phyloP scores from a whole-genome alignment of 2,113 vertebrate genomes.

The Albula goreensis region DNA sequence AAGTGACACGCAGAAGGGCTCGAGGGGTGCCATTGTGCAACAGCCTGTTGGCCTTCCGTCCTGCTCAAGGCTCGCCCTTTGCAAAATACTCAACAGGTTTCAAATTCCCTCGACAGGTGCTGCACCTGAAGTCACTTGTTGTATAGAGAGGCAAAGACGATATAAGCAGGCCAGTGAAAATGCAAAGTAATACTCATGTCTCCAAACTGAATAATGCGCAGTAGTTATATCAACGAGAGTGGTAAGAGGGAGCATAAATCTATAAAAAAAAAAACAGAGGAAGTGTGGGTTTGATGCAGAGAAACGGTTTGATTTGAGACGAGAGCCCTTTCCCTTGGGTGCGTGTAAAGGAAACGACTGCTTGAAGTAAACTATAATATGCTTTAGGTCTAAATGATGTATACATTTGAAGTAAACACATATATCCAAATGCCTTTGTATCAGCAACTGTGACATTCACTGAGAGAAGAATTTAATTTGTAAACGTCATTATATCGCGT shows the following conservation, averaged over 20 bases:
- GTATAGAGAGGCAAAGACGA: not conserved
- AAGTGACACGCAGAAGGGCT: not conserved
- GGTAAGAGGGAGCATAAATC: not conserved
- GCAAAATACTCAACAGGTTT: conserved; percentile 61
- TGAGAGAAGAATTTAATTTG: not conserved
- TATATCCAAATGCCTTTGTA: not conserved
- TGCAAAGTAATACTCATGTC: not conserved
- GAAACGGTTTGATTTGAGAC: not conserved
- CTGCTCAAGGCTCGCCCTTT: not conserved
- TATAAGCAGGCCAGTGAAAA: not conserved
- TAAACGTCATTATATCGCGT: not conserved
- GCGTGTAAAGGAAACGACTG: not conserved
- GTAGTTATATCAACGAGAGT: not conserved
- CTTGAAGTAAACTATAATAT: not conserved
- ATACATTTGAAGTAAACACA: not conserved
- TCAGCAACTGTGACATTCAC: not conserved
- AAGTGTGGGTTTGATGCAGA: not conserved
- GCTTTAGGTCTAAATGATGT: not conserved
- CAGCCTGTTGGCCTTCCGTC: not conserved
- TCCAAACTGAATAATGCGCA: not conserved
- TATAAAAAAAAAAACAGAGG: not conserved
- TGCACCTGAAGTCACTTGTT: conserved; percentile 49
- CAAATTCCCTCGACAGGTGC: conserved; percentile 63
- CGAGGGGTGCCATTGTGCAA: not conserved
- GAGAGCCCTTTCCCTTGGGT: too few relatives aligned